These are phyloP conservation scores for Otolemur crassicaudatus DNA, from an alignment of 2,797 vertebrate genomes.

Conservation along the genomic window DNA sequence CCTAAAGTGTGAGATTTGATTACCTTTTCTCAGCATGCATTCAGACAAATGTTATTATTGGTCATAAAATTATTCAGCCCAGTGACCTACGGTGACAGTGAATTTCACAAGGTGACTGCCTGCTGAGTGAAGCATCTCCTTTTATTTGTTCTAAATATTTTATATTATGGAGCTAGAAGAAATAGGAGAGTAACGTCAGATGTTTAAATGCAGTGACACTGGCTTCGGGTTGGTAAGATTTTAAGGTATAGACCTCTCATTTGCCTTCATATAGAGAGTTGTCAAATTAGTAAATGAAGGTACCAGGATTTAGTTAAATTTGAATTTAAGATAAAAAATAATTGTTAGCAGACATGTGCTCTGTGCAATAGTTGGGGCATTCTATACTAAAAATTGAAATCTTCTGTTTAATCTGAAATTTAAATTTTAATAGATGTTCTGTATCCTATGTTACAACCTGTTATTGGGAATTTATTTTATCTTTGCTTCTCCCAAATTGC, in stretches of 20 bases:
- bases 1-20: constrained; percentile 81
- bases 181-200: constrained; percentile 30
- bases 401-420: constrained; percentile 8
- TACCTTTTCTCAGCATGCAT: constrained; percentile 85
- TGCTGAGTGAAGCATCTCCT: constrained; percentile 84
- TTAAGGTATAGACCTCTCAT: background rate
- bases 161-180: constrained; percentile 64
- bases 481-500: background rate
- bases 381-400: background rate
- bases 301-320: background rate
- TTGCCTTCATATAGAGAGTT: background rate
- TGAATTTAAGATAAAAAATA: constrained; percentile 10
- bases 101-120: constrained; percentile 84
- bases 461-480: constrained; percentile 3
- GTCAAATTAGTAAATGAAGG: background rate
- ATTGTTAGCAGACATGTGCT: background rate
- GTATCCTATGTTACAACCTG: background rate
- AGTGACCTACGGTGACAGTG: constrained; percentile 83
- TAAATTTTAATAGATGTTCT: background rate
- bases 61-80: constrained; percentile 87
- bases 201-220: constrained; percentile 67
- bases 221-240: background rate
- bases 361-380: background rate
- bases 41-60: constrained; percentile 87
- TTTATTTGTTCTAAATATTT: constrained; percentile 84